phyloP scores from a whole-genome alignment of 2,113 vertebrate genomes.

The Rhombomys opimus region DNA sequence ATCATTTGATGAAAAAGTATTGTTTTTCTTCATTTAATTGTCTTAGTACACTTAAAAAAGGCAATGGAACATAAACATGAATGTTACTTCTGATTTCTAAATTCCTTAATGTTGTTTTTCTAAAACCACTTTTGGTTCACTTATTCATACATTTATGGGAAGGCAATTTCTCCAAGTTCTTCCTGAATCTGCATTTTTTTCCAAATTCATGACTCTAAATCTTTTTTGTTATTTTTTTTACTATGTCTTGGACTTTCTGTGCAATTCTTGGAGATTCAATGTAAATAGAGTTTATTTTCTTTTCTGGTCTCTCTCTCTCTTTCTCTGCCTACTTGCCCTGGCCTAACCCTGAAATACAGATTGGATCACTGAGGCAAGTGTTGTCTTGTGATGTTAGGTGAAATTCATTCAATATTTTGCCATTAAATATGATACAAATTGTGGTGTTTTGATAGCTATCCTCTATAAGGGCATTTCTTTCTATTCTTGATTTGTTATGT shows the following conservation, averaged over 20 bases:
- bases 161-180: background rate
- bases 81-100: background rate
- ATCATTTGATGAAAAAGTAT: background rate
- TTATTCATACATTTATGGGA: background rate
- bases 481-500: background rate
- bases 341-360: background rate
- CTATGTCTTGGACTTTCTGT: background rate
- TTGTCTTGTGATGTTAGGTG: background rate
- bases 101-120: conserved; percentile 15
- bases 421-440: background rate
- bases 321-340: background rate
- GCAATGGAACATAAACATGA: background rate
- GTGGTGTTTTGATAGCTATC: background rate
- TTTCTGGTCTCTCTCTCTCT: background rate
- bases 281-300: background rate
- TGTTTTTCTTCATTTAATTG: background rate
- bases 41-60: conserved; percentile 17
- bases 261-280: background rate
- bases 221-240: background rate
- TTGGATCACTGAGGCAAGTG: background rate
- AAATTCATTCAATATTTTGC: background rate
- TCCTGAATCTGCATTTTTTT: background rate
- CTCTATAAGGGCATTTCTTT: background rate
- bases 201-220: background rate
- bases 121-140: background rate